Base-by-base conservation (phyloP, 2,797 vertebrate species). In the Enteromius viviparus region DNA sequence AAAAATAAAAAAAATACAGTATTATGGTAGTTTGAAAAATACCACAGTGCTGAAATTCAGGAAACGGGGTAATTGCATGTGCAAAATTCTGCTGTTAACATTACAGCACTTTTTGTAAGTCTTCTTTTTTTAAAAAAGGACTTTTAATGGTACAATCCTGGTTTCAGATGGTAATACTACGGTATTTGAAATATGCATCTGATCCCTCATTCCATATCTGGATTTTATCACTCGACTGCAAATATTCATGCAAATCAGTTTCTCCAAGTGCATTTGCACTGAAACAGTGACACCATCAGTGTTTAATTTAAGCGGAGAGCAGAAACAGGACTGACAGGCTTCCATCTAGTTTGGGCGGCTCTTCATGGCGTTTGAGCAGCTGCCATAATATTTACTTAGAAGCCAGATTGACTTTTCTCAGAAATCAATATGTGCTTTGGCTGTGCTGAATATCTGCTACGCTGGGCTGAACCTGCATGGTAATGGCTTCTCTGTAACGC, bases 311-410 rank as follows among this genome's bases (percentile, higher is more conserved):
- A 34, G 15, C 6, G 32, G 53, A 69, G 70, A 42, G 47, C 45
- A 72, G 49, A 71, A 34, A 23, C 84, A 68, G 75, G 69, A 37
- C 26, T 65, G 75, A 68, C 83, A 37, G 77, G 62, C 32, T 40
- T 89, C 81, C 55, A 72, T 78, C 87, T 79, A 87, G 86, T 85
- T 86, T 79, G 66, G 60, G 69, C 23, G 76, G 86, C 88, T 91
- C 88, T 51, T n/a, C 42, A 9, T 78, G 86, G 82, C 82, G 29
- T 91, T 84, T 90, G 90, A 93, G 89, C 89, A 90, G 88, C 88
- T 89, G 91, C 93, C 92, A 93, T 90, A 94, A 94, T 94, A 94
- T 95, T 95, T 93, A 93, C 90, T 89, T 90, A 92, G 88, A 90
- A 86, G 90, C 89, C 85, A 91, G 91, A 94, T 92, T 92, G 93